These are phyloP conservation scores for Portunus trituberculatus DNA, from an alignment of 1,140 invertebrate species.

Conservation along the genomic window DNA sequence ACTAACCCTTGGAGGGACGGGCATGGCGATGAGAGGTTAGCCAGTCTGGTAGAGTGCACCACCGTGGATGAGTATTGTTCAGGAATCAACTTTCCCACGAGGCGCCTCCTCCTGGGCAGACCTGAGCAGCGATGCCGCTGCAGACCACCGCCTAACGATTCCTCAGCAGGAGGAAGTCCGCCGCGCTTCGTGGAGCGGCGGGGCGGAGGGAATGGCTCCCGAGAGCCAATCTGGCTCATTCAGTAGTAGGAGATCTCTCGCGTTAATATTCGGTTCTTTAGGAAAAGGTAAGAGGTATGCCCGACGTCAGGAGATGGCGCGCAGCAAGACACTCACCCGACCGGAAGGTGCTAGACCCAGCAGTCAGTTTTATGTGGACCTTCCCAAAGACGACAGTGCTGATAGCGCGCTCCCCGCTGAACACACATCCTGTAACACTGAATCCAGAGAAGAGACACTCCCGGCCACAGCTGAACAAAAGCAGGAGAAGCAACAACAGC, in stretches of 20 bases:
- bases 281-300: conserved; percentile 41
- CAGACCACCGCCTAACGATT: neutral
- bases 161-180: neutral
- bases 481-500: neutral
- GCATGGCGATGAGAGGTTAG: neutral
- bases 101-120: neutral
- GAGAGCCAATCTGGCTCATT: neutral
- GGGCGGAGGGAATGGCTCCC: neutral
- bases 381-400: neutral
- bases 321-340: neutral
- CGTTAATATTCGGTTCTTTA: conserved; percentile 42
- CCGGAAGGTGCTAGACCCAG: neutral
- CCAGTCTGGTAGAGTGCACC: neutral
- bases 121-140: neutral
- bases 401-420: neutral
- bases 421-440: neutral
- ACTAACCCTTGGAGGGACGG: neutral
- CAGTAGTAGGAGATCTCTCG: conserved; percentile 31
- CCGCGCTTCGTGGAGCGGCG: conserved; percentile 31
- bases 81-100: neutral
- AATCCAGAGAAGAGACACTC: neutral
- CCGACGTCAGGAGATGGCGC: conserved; percentile 35
- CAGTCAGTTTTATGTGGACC: conserved; percentile 68
- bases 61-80: neutral
- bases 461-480: neutral